Base-by-base conservation (phyloP, 2,888 invertebrate species). In the Liodrosophila aerea region DNA sequence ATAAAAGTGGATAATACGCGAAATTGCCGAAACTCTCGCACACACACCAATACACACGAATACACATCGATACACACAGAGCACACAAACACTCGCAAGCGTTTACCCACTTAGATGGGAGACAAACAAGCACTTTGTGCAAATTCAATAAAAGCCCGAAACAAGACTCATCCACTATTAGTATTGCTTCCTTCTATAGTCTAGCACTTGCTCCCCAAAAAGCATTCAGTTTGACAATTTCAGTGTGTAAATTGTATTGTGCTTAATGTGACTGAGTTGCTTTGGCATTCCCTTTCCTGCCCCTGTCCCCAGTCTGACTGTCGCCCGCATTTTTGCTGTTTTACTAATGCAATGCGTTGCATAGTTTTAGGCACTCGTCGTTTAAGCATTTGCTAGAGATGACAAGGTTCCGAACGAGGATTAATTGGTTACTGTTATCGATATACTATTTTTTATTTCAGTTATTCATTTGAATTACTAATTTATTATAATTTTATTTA, bases 131-230 rank as follows among this genome's bases (percentile, higher is more conserved):
- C 73, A 70, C 67, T 70, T 67, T 59, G 40, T 40, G 47, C 46
- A 67, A 72, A 70, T 70, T 70, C 73, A 67, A 70, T 70, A 72
- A 70, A 66, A 72, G 53, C 68, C 37, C 16, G 29, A 45, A 67
- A 67, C 44, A 63, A 33, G 51, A 49, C 30, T 33, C 11, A 18
- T 37, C 60, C 45, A 18, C 4, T 12, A n/a, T n/a, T n/a, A n/a
- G n/a, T n/a, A n/a, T 8, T 18, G 9, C 15, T 1, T 22, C 15
- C n/a, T 5, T 7, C 29, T 15, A 50, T 70, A 59, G 37, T 31
- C 16, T 46, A 33, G 37, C 41, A 30, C 27, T 16, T 50, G 12
- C 45, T 11, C 36, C 36, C 46, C 37, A 8, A 9, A 30, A 36
- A 36, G n/a, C 30, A 51, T 56, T 51, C 41, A 29, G 51, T 33